These are phyloP conservation scores for Peromyscus polionotus DNA, from an alignment of 2,113 vertebrate genomes.

Conservation along the genomic window DNA sequence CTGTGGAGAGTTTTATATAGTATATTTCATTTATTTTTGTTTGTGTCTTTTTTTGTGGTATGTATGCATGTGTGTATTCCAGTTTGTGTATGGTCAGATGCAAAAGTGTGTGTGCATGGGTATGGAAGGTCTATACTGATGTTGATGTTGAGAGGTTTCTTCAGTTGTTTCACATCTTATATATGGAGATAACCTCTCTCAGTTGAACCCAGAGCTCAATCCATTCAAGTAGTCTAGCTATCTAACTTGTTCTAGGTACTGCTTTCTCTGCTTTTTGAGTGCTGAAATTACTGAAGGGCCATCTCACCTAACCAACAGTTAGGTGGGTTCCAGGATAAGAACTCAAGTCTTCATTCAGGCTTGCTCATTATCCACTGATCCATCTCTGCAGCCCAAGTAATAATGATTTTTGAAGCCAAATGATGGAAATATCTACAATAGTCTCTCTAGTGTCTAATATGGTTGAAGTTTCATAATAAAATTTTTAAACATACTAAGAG, in stretches of 20 bases:
- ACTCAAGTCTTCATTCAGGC: not conserved
- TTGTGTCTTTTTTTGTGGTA: not conserved
- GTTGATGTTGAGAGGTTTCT: not conserved
- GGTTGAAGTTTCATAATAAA: slow-evolving; percentile 6
- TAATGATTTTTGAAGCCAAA: not conserved
- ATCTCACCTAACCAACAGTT: not conserved
- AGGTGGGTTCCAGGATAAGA: not conserved
- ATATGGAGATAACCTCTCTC: not conserved
- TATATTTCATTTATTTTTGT: not conserved
- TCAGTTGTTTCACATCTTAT: not conserved
- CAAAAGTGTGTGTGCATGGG: too few relatives aligned
- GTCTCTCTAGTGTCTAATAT: not conserved
- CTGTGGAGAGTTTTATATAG: not conserved
- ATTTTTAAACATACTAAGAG: not conserved
- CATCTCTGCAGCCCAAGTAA: not conserved
- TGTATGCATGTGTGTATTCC: not conserved
- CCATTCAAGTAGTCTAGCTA: too few relatives aligned
- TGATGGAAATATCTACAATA: not conserved
- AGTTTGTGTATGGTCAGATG: not conserved
- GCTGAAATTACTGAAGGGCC: not conserved
- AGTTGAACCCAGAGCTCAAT: too few relatives aligned
- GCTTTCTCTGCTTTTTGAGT: not conserved
- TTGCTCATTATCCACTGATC: not conserved
- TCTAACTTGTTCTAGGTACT: not conserved
- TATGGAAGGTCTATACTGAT: not conserved